A percentile compares a stretch with the other conserved stretches of the same genome.
Evolutionary conservation across 2,888 invertebrate species (phyloP).

Genomic region (Epinotia ramella): DNA sequence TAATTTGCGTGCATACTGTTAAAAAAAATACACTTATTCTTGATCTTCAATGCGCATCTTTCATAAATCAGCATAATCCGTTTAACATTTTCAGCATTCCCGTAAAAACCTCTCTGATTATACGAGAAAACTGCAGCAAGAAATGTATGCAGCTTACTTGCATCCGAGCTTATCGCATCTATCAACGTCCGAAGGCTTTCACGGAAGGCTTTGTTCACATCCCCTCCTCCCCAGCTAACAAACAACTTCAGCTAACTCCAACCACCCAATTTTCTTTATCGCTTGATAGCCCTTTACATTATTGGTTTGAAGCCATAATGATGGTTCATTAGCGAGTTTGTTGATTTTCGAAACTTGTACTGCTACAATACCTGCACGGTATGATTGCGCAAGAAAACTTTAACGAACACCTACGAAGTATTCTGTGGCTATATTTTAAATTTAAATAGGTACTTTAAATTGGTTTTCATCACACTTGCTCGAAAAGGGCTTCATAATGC

Average conservation of each 20-base stretch:
- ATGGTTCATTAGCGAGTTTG: slow-evolving; percentile 3
- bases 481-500: too few species aligned
- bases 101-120: slow-evolving; percentile 59
- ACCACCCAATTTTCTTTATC: slow-evolving; percentile 75
- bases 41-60: neutral
- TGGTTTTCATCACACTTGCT: too few species aligned
- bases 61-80: slow-evolving; percentile 7
- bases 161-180: slow-evolving; percentile 84
- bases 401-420: neutral
- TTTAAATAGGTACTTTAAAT: too few species aligned
- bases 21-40: neutral
- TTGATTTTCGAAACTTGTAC: slow-evolving; percentile 13
- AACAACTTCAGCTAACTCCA: slow-evolving; percentile 76
- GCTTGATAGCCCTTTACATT: slow-evolving; percentile 68
- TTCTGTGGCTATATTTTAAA: too few species aligned
- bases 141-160: slow-evolving; percentile 84
- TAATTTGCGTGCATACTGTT: neutral
- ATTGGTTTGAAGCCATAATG: slow-evolving; percentile 17
- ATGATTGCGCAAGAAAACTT: neutral
- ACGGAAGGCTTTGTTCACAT: slow-evolving; percentile 81
- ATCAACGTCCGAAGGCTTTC: slow-evolving; percentile 82
- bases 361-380: neutral
- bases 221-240: slow-evolving; percentile 66
- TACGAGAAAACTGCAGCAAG: slow-evolving; percentile 73
- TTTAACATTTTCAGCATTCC: slow-evolving; percentile 20